Evolutionary conservation across 2,113 vertebrate species (phyloP).

Genomic region (Oryzias melastigma): DNA sequence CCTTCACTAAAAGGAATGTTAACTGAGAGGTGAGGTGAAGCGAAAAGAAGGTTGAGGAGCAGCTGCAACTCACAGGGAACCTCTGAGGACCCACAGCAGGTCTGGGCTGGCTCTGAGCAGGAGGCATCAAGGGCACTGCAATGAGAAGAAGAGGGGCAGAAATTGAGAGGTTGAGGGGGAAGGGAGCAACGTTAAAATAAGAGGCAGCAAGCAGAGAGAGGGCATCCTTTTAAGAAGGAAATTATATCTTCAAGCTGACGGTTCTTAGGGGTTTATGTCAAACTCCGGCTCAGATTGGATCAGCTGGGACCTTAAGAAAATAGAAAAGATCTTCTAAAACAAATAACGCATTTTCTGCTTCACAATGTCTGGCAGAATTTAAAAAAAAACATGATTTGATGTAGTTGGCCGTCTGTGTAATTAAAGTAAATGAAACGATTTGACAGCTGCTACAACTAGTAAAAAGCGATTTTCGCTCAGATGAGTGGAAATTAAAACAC

Average conservation of each 20-base stretch:
- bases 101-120: conserved; percentile 92
- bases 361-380: conserved; percentile 13
- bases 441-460: too few species aligned
- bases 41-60: conserved; percentile 70
- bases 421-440: conserved; percentile 1
- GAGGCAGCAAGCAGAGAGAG: conserved; percentile 50
- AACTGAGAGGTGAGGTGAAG: conserved; percentile 69
- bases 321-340: background rate
- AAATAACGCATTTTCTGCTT: conserved; percentile 15
- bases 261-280: conserved; percentile 37
- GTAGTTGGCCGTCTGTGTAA: background rate
- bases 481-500: too few species aligned
- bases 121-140: conserved; percentile 95
- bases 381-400: background rate
- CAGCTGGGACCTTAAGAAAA: too few species aligned
- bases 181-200: conserved; percentile 44
- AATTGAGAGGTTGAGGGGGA: conserved; percentile 20
- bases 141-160: conserved; percentile 62
- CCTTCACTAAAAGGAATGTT: conserved; percentile 74
- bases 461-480: too few species aligned
- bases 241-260: conserved; percentile 45
- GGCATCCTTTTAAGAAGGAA: conserved; percentile 42
- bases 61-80: conserved; percentile 95
- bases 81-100: conserved; percentile 93
- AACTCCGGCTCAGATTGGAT: conserved; percentile 17